Evolutionary conservation across 2,888 invertebrate species (phyloP), one percentile per base, ranked within the genome.

Genomic region (Cheilosia vulpina): DNA sequence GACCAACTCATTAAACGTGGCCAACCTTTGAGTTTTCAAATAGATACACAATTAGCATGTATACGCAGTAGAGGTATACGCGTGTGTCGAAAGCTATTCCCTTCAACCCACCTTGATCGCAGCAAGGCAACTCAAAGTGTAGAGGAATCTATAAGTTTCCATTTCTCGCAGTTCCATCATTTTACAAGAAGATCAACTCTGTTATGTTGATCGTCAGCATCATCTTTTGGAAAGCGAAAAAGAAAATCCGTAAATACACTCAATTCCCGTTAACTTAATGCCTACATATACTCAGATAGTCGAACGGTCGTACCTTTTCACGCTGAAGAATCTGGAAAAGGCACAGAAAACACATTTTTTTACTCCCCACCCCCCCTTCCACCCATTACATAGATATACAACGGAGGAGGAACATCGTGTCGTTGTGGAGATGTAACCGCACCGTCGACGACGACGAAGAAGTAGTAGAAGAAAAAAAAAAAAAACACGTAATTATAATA

Each of bases 191-290:
- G 60, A 72, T 72, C 72, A 50, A 13, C 38, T 68, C 45, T 17
- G 34, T 47, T 27, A 45, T 57, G 21, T 4, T 58, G 41, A 43
- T 52, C 58, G 66, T 72, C 71, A 60, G 27, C 52, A 58, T 75
- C 58, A 66, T 47, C 50, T 77, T 84, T 84, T 80, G 75, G 71
- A 84, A 84, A 84, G 80, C 83, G 75, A 84, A 84, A 80, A 80
- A 84, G 84, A 84, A 84, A 84, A 84, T 76, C 65, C 82, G 77
- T 77, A 76, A 55, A 73, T 43, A 57, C 45, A 76, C 77, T 84
- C 52, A 71, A 71, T 66, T 84, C 84, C 84, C 84, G 84, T 84
- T 84, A 84, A 60, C 80, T 75, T 83, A 72, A 83, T 69, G 63
- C 68, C 68, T 65, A 72, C 65, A n/a, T 4, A 31, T 21, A 47